Percentiles rank a stretch among this genome's conserved stretches.
Evolutionary conservation across 2,113 vertebrate genomes (phyloP).

Genomic region (Cephalopholis sonnerati): DNA sequence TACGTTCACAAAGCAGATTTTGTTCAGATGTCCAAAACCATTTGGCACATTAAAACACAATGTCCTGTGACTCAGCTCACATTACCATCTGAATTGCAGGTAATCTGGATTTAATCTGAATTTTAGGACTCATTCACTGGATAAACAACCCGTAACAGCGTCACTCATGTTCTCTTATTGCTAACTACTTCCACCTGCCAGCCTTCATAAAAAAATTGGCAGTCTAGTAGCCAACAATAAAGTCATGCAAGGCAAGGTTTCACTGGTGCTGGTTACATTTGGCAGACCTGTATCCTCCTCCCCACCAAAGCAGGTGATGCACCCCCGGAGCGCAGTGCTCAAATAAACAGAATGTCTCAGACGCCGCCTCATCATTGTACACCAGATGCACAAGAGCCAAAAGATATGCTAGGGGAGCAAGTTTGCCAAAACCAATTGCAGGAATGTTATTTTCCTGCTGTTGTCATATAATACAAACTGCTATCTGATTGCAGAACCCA

Average conservation of each 20-base stretch:
- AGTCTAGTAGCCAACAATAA: constrained; percentile 21
- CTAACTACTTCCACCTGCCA: constrained; percentile 41
- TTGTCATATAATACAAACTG: constrained; percentile 37
- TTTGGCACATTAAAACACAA: constrained; percentile 6
- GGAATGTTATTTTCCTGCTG: constrained; percentile 40
- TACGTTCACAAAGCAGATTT: constrained; percentile 1
- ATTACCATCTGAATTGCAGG: not conserved
- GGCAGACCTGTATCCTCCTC: constrained; percentile 27
- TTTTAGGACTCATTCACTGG: constrained; percentile 14
- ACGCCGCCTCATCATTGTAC: constrained; percentile 40
- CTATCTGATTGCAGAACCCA: constrained; percentile 28
- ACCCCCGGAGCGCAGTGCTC: constrained; percentile 4
- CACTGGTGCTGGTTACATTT: constrained; percentile 29
- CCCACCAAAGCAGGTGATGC: constrained; percentile 33
- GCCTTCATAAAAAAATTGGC: not conserved
- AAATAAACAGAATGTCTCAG: constrained; percentile 44
- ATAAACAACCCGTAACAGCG: constrained; percentile 35
- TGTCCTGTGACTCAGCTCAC: not conserved
- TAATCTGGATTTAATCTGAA: constrained; percentile 8
- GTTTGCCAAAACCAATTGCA: constrained; percentile 38
- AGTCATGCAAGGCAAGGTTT: constrained; percentile 8
- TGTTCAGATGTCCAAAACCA: not conserved
- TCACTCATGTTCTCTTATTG: constrained; percentile 3
- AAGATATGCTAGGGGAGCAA: constrained; percentile 19
- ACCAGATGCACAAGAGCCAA: constrained; percentile 47